Percentiles rank a stretch among this genome's conserved stretches.
Evolutionary conservation across 2,888 invertebrate species (phyloP).

Genomic region (Arrhopalites spinosus): DNA sequence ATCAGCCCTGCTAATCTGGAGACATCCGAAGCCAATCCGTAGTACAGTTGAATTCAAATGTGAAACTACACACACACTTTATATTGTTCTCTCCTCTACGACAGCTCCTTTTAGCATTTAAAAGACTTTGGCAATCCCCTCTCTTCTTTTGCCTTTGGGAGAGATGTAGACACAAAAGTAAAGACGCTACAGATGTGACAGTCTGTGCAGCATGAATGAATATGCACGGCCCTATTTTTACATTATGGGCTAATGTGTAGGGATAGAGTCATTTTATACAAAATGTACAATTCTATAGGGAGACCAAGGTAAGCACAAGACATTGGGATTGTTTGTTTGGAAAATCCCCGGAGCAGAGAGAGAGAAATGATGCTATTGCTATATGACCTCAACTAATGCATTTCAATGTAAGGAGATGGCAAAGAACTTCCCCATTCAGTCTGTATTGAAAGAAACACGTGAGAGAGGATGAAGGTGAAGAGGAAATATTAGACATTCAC

Average conservation of each 20-base stretch:
- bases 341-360: too few relatives aligned
- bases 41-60: constrained; percentile 5
- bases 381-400: background rate
- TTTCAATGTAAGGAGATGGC: background rate
- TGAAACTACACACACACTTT: constrained; percentile 14
- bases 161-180: background rate
- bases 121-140: background rate
- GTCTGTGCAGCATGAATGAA: too few relatives aligned
- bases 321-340: too few relatives aligned
- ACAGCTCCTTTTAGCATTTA: constrained; percentile 4
- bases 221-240: too few relatives aligned
- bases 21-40: constrained; percentile 30
- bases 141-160: background rate
- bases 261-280: too few relatives aligned
- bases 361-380: background rate
- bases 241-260: too few relatives aligned
- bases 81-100: background rate
- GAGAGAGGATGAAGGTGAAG: background rate
- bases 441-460: background rate
- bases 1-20: constrained; percentile 20
- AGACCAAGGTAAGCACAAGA: too few relatives aligned
- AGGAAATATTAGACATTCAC: constrained; percentile 25
- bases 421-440: background rate
- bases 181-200: background rate
- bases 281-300: too few relatives aligned